A percentile compares a stretch with the other conserved stretches of the same genome.
These are phyloP conservation scores for Vollenhovia emeryi DNA, from an alignment of 1,140 invertebrate species.

Conservation along the genomic window DNA sequence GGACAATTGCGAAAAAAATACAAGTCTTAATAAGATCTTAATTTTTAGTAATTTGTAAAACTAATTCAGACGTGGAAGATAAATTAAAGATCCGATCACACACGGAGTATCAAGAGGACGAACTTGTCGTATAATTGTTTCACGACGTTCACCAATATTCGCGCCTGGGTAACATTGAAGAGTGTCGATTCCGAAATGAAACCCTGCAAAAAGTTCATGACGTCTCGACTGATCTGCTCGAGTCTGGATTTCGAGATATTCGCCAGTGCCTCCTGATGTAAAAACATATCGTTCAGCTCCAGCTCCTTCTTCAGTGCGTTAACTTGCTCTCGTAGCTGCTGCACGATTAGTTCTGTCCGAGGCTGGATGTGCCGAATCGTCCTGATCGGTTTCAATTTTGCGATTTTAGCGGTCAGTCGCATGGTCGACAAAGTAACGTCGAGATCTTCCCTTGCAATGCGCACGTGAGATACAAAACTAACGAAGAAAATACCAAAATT, in stretches of 20 bases:
- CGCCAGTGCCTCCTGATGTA: conserved; percentile 59
- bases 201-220: conserved; percentile 59
- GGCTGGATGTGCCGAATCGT: conserved; percentile 36
- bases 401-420: conserved; percentile 51
- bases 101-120: background rate
- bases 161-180: conserved; percentile 57
- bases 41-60: background rate
- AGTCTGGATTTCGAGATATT: conserved; percentile 63
- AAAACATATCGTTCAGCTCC: conserved; percentile 63
- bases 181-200: conserved; percentile 61
- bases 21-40: background rate
- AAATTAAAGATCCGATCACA: background rate
- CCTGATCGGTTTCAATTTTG: conserved; percentile 43
- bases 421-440: conserved; percentile 63
- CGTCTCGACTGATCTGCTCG: conserved; percentile 59
- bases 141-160: conserved; percentile 53
- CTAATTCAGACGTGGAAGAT: background rate
- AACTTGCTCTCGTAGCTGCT: conserved; percentile 49
- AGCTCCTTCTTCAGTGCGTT: conserved; percentile 62
- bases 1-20: background rate
- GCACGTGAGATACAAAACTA: conserved; percentile 68
- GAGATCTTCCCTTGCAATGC: conserved; percentile 64
- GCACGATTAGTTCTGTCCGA: background rate
- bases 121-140: conserved; percentile 70
- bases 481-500: background rate